phyloP scores from a whole-genome alignment of 2,113 vertebrate genomes.

The Sturnus vulgaris region DNA sequence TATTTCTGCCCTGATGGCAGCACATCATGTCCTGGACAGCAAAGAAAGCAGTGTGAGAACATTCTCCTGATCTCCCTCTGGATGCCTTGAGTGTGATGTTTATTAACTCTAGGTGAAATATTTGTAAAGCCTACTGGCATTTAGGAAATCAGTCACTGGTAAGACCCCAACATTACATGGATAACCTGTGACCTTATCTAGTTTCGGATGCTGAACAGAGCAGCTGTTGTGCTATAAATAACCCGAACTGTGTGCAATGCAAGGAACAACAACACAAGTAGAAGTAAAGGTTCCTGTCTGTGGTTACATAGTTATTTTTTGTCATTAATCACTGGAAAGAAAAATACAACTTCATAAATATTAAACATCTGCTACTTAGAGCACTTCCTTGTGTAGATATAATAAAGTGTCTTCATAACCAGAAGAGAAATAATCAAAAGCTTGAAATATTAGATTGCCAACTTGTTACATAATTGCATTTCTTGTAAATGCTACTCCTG shows the following conservation, averaged over 20 bases:
- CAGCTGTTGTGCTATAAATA: constrained; percentile 74
- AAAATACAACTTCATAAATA: constrained; percentile 11
- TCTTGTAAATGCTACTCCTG: background rate
- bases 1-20: background rate
- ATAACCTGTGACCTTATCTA: constrained; percentile 68
- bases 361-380: constrained; percentile 7
- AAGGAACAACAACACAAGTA: background rate
- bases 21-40: background rate
- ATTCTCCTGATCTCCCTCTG: background rate
- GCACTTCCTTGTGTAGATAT: background rate
- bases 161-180: background rate
- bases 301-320: constrained; percentile 1
- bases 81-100: background rate
- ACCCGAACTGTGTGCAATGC: constrained; percentile 21
- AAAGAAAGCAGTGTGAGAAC: background rate
- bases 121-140: constrained; percentile 41
- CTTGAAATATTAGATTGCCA: background rate
- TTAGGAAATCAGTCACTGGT: constrained; percentile 33
- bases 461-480: background rate
- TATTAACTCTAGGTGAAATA: constrained; percentile 17
- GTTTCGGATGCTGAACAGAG: constrained; percentile 53
- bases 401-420: background rate
- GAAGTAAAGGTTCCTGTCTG: constrained; percentile 12
- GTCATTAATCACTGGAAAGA: background rate
- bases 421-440: constrained; percentile 6